Conservation (phyloP, 2,888 invertebrate species). For the Cactoblastis cactorum region DNA sequence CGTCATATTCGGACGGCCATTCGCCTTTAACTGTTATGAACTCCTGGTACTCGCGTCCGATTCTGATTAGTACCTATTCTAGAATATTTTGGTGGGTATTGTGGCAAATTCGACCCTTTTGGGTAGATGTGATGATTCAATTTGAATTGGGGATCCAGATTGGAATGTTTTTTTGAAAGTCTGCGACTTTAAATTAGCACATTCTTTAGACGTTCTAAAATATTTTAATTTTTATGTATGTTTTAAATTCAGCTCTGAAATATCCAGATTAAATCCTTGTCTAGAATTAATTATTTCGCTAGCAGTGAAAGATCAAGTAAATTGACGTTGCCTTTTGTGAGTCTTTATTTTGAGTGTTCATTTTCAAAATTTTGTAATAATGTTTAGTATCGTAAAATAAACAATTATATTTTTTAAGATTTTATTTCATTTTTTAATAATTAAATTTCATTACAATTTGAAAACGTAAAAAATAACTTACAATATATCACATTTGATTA, state of each 20-base stretch:
- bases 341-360: neutral
- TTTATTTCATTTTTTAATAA: neutral
- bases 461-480: neutral
- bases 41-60: conserved; percentile 43
- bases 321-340: neutral
- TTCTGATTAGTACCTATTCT: conserved; percentile 12
- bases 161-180: too few species aligned
- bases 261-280: too few species aligned
- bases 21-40: conserved; percentile 68
- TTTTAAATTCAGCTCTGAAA: too few species aligned
- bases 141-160: neutral
- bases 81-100: neutral
- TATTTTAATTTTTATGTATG: too few species aligned
- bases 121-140: neutral
- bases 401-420: neutral
- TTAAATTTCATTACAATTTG: too few species aligned
- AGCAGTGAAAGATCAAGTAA: too few species aligned
- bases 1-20: conserved; percentile 56
- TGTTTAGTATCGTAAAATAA: neutral
- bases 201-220: too few species aligned
- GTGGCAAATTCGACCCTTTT: neutral
- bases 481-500: conserved; percentile 12
- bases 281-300: too few species aligned
- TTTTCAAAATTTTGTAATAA: neutral
- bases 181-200: too few species aligned